A percentile compares a stretch with the other conserved stretches of the same genome.
phyloP scores from a whole-genome alignment of 1,140 invertebrate genomes.

The Phenacoccus solenopsis region DNA sequence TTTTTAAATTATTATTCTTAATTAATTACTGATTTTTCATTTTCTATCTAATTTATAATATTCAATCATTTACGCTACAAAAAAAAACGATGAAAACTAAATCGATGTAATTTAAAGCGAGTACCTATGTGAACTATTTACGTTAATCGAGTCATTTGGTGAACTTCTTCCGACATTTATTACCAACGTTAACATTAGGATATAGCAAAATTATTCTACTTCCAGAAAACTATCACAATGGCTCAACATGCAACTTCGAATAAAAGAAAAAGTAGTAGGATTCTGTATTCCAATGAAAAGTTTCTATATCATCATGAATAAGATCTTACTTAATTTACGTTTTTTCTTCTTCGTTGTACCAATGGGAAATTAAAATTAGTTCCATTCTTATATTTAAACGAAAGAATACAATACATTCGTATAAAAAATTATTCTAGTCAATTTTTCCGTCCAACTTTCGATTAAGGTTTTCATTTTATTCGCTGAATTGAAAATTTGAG shows the following conservation, averaged over 20 bases:
- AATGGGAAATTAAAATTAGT: background rate
- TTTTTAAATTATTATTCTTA: too few species aligned
- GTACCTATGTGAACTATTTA: background rate
- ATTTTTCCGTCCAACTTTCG: background rate
- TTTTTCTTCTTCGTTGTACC: background rate
- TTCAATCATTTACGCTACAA: background rate
- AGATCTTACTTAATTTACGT: background rate
- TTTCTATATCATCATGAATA: background rate
- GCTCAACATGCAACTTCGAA: background rate
- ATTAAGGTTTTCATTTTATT: too few species aligned
- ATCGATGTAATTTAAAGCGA: background rate
- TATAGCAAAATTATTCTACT: too few species aligned
- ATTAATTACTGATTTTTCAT: too few species aligned
- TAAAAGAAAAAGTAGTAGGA: background rate
- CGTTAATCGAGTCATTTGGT: background rate
- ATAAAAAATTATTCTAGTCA: background rate
- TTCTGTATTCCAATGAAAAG: background rate
- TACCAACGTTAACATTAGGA: background rate
- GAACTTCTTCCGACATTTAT: background rate
- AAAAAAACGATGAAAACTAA: background rate
- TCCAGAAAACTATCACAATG: background rate
- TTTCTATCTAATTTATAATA: background rate
- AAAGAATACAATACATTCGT: background rate
- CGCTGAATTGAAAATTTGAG: too few species aligned
- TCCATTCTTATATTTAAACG: background rate